phyloP scores from a whole-genome alignment of 2,113 vertebrate species.

The Misgurnus anguillicaudatus region DNA sequence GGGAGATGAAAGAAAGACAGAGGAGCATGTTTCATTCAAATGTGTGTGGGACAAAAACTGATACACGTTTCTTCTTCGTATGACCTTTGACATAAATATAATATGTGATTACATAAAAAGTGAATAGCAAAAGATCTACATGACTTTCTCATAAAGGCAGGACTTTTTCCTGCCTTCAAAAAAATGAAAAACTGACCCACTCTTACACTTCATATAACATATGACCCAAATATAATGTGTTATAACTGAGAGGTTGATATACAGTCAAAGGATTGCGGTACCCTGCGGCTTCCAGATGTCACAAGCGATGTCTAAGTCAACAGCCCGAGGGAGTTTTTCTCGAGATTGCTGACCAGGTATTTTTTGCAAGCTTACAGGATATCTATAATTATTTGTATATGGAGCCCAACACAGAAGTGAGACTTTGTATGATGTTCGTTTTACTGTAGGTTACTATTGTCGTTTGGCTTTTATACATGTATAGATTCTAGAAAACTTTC shows the following conservation, averaged over 20 bases:
- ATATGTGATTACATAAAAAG: neutral
- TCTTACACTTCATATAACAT: slow-evolving; percentile 12
- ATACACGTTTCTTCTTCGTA: neutral
- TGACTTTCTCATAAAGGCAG: too few relatives aligned
- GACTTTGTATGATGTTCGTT: neutral
- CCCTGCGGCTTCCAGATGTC: slow-evolving; percentile 45
- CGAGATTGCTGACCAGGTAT: neutral
- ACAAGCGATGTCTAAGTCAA: neutral
- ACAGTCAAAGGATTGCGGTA: neutral
- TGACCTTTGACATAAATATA: slow-evolving; percentile 46
- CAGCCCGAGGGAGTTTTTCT: neutral
- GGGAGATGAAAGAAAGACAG: slow-evolving; percentile 25
- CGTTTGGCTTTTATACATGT: too few relatives aligned
- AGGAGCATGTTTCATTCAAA: neutral
- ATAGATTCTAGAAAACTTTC: too few relatives aligned
- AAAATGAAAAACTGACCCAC: neutral
- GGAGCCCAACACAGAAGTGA: neutral
- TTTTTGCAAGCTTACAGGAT: slow-evolving; percentile 7
- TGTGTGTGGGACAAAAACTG: neutral
- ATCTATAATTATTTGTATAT: slow-evolving; percentile 10
- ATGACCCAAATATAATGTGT: slow-evolving; percentile 47
- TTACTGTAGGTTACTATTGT: neutral
- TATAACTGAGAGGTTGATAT: slow-evolving; percentile 21
- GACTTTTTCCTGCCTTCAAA: too few relatives aligned
- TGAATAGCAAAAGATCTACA: too few relatives aligned